Percentiles rank a stretch among this genome's conserved stretches.
phyloP scores from a whole-genome alignment of 2,113 vertebrate species.

The Cyphomyrus plagiostoma region DNA sequence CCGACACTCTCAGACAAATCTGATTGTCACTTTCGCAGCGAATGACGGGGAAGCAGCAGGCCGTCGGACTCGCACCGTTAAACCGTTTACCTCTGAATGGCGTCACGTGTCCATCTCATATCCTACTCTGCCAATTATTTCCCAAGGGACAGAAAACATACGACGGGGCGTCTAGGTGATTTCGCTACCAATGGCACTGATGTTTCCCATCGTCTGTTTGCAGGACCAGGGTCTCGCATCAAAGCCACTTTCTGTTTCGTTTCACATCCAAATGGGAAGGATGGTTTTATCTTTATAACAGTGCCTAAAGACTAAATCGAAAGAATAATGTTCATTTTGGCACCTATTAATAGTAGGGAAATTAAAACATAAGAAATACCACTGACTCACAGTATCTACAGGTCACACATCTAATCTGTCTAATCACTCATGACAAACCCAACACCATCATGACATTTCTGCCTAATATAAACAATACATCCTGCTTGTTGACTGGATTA shows the following conservation, averaged over 20 bases:
- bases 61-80: constrained; percentile 48
- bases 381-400: constrained; percentile 59
- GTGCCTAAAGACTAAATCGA: neutral
- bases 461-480: constrained; percentile 55
- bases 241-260: neutral
- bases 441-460: constrained; percentile 58
- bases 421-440: constrained; percentile 71
- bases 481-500: constrained; percentile 44
- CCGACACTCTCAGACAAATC: constrained; percentile 57
- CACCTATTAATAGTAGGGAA: neutral
- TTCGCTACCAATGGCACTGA: constrained; percentile 52
- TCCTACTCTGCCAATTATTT: constrained; percentile 39
- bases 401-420: too few relatives aligned
- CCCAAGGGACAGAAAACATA: constrained; percentile 48
- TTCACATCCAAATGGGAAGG: neutral
- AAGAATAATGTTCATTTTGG: neutral
- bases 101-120: constrained; percentile 47
- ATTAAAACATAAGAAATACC: neutral
- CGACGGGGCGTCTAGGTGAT: constrained; percentile 48
- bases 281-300: neutral
- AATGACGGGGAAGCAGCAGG: constrained; percentile 43
- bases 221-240: neutral
- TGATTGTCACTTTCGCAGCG: constrained; percentile 53
- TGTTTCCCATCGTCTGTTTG: constrained; percentile 48
- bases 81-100: constrained; percentile 53